Evolutionary conservation across 1,140 invertebrate species (phyloP), one percentile per base, ranked within the genome.

Genomic region (Trichomalopsis sarcophagae): DNA sequence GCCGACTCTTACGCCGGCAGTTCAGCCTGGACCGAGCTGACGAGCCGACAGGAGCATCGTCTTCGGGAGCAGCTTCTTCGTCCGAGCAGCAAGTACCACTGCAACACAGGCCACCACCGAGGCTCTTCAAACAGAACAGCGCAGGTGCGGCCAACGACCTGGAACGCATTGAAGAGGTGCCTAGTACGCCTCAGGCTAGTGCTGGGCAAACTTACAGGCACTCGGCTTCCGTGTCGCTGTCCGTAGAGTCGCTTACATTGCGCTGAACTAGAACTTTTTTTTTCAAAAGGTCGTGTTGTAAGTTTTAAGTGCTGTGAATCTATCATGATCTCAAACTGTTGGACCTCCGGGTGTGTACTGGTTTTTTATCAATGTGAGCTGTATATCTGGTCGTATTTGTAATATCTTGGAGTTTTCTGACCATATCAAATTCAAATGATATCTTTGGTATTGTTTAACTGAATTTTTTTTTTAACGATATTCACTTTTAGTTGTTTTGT

Each of bases 1-100:
- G 86, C 75, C 94, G 95, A 85, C 92, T 95, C 82, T 90, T 96
- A 47, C 94, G 95, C 83, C 93, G 96, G 68, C 96, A 96, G 90
- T 96, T 96, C 88, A 96, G 96, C 88, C 91, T 96, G 55, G 96
- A 96, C 88, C 94, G 95, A 40, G 94, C 95, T 17, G 95, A 96
- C 87, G 94, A 95, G 74, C 90, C 91, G 17, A 23, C 14, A 7
- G 88, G 90, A 85, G 47, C 84, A 68, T 88, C 86, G 81, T 91
- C 92, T 30, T 10, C 23, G 1, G 21, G 13, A 9, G 17, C 27
- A 85, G 79, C 76, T 81, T 85, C 40, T 40, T 17, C 82, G 81
- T 86, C 44, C 86, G 77, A 7, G 21, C 14, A 62, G 27, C 33
- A 87, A 84, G 85, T 71, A 21, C 81, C 84, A 85, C 33, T 87